Conservation (phyloP, 1,140 invertebrate genomes). For the Ostrea edulis region DNA sequence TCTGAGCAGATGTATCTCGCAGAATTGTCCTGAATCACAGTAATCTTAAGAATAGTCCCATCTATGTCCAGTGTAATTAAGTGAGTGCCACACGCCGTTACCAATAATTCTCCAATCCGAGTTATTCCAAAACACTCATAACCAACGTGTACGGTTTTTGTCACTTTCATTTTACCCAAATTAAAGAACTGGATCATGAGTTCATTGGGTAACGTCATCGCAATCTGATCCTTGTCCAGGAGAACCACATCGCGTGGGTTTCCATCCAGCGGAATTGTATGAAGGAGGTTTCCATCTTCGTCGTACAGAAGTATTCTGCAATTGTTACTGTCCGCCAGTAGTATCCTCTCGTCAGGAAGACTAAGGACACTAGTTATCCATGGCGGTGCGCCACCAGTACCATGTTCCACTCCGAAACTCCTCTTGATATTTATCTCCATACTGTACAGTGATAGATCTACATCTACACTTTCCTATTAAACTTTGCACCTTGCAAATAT, state of each 20-base stretch:
- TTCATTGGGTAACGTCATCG: slow-evolving; percentile 27
- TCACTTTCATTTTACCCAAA: not conserved
- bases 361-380: slow-evolving; percentile 20
- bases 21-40: not conserved
- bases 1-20: slow-evolving; percentile 24
- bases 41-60: not conserved
- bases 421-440: slow-evolving; percentile 41
- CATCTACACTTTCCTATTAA: not conserved
- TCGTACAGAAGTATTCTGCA: slow-evolving; percentile 23
- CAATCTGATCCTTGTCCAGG: not conserved
- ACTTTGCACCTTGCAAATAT: not conserved
- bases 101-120: not conserved
- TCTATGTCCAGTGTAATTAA: not conserved
- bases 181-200: slow-evolving; percentile 31
- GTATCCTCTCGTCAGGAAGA: not conserved
- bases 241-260: slow-evolving; percentile 34
- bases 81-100: slow-evolving; percentile 23
- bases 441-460: not conserved
- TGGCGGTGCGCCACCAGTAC: not conserved
- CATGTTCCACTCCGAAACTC: slow-evolving; percentile 7
- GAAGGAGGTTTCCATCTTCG: slow-evolving; percentile 18
- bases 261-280: slow-evolving; percentile 2
- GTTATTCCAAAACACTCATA: slow-evolving; percentile 41
- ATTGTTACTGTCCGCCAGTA: slow-evolving; percentile 24
- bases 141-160: not conserved